Evolutionary conservation across 2,797 vertebrate genomes (phyloP).

Genomic region (Pipistrellus kuhlii): DNA sequence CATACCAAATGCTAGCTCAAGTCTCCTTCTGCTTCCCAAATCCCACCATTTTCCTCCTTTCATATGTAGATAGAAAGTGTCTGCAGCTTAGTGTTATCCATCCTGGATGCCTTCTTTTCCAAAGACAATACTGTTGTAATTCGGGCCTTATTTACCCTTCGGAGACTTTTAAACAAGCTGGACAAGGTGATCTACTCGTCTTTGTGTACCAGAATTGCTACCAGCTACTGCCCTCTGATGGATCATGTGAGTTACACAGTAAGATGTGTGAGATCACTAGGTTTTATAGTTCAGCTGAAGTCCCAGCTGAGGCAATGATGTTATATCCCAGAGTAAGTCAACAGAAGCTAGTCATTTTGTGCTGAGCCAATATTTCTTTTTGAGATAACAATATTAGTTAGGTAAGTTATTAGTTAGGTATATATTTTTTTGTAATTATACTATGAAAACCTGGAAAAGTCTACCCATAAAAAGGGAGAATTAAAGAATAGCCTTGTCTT

Average conservation of each 20-base stretch:
- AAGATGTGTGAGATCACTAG: neutral
- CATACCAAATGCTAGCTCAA: neutral
- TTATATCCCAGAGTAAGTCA: neutral
- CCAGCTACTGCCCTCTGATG: constrained; percentile 75
- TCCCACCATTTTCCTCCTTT: neutral
- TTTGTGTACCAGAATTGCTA: constrained; percentile 62
- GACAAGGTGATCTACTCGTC: constrained; percentile 68
- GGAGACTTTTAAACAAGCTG: constrained; percentile 61
- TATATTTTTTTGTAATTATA: neutral
- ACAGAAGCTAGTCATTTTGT: neutral
- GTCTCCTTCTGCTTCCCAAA: neutral
- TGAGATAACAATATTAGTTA: neutral
- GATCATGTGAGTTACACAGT: constrained; percentile 71
- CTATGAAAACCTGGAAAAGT: neutral
- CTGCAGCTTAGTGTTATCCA: constrained; percentile 28
- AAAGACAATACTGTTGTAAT: constrained; percentile 62
- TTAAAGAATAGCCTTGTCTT: neutral
- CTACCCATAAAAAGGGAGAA: neutral
- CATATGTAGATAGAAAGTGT: constrained; percentile 53
- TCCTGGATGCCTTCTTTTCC: constrained; percentile 71
- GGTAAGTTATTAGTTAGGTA: neutral
- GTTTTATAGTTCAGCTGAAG: neutral
- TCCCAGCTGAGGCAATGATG: neutral
- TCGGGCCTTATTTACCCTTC: constrained; percentile 71
- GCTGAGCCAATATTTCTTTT: neutral